A percentile compares a stretch with the other conserved stretches of the same genome.
These are phyloP conservation scores for Colius striatus DNA, from an alignment of 2,113 vertebrate species.

Conservation along the genomic window DNA sequence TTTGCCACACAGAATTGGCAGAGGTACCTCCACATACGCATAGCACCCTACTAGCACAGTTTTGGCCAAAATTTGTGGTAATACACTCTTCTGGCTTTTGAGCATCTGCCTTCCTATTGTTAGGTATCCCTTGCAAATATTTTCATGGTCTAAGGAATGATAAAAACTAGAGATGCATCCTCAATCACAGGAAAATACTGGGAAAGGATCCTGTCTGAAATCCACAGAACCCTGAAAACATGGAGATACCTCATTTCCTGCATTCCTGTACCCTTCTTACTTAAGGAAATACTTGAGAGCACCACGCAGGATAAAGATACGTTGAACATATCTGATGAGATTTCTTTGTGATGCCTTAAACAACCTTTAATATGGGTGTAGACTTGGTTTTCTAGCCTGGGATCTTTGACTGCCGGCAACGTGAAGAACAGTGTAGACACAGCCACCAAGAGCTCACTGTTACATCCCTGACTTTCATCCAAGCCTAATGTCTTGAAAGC, in stretches of 20 bases:
- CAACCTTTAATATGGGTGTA: neutral
- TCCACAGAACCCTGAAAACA: neutral
- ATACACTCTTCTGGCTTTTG: neutral
- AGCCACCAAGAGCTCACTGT: neutral
- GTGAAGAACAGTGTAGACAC: neutral
- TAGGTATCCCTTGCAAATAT: neutral
- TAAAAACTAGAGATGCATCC: neutral
- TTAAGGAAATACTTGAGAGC: neutral
- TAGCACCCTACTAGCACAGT: neutral
- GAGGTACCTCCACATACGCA: neutral
- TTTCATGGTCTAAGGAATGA: neutral
- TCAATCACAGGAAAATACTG: neutral
- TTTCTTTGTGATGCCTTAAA: neutral
- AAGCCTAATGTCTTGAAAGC: neutral
- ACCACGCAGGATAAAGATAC: neutral
- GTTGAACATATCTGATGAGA: neutral
- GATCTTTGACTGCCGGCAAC: neutral
- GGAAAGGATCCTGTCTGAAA: neutral
- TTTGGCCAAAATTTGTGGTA: neutral
- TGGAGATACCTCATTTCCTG: neutral
- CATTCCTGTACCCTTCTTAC: neutral
- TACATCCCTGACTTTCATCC: neutral
- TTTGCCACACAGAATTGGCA: neutral
- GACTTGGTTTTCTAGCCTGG: neutral
- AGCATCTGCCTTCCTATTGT: neutral